Conservation (phyloP, 2,113 vertebrate species). For the Cichladusa arquata region DNA sequence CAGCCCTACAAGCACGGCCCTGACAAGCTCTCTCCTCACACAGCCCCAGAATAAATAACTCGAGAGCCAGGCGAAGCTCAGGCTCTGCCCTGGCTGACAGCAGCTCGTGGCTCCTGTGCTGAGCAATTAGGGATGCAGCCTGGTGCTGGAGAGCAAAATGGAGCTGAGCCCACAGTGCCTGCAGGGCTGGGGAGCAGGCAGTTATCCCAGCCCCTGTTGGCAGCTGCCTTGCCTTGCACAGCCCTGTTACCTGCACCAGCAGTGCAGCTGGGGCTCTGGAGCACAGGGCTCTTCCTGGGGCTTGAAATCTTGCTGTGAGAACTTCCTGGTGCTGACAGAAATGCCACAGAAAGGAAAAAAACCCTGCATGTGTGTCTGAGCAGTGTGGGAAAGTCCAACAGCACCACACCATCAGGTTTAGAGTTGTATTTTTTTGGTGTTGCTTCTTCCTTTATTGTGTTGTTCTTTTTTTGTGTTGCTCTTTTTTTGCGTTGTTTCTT, state of each 20-base stretch:
- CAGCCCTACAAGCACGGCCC: neutral
- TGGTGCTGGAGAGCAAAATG: neutral
- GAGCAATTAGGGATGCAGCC: neutral
- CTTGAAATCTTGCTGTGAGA: neutral
- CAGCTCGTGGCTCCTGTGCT: neutral
- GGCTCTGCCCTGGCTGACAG: neutral
- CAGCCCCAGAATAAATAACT: neutral
- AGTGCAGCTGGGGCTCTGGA: neutral
- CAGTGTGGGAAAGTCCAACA: neutral
- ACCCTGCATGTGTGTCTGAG: accelerated
- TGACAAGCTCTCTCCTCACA: neutral
- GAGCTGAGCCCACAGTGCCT: neutral
- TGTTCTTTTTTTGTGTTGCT: neutral
- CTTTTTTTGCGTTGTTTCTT: neutral
- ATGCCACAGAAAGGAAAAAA: neutral
- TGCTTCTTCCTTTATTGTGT: neutral
- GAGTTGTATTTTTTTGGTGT: too few relatives aligned
- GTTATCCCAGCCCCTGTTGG: neutral
- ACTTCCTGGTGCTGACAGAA: neutral
- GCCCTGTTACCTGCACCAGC: neutral
- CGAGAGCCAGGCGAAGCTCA: accelerated
- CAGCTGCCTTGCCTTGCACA: neutral
- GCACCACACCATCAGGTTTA: neutral
- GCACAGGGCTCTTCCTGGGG: neutral
- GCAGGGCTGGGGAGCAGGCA: neutral